Percentiles rank a stretch among this genome's conserved stretches.
Conservation (phyloP, 2,797 vertebrate genomes). For the Megaceryle alcyon region DNA sequence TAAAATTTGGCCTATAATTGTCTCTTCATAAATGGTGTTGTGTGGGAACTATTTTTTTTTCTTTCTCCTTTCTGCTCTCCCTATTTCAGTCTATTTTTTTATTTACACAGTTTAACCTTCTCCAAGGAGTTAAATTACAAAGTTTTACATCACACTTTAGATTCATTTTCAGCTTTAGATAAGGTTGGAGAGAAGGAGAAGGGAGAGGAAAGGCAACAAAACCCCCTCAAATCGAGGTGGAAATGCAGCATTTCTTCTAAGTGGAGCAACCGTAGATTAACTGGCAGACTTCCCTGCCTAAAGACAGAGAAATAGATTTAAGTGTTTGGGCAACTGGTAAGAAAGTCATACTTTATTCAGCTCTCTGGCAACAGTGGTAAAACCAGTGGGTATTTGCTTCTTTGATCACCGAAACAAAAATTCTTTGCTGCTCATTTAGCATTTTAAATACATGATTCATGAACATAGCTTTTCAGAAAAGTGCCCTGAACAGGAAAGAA, state of each 20-base stretch:
- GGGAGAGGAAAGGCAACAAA: background rate
- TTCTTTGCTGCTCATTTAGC: background rate
- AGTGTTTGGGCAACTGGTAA: background rate
- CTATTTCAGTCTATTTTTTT: background rate
- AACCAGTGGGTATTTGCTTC: constrained; percentile 30
- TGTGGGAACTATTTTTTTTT: background rate
- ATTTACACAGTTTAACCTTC: background rate
- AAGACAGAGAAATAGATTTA: background rate
- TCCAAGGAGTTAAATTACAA: background rate
- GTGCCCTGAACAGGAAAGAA: background rate
- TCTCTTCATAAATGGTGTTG: background rate
- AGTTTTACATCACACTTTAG: background rate
- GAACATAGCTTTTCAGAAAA: background rate
- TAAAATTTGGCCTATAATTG: background rate
- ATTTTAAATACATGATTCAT: background rate
- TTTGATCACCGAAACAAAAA: constrained; percentile 43
- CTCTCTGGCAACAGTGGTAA: constrained; percentile 9
- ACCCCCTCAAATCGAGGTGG: background rate
- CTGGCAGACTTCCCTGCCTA: background rate
- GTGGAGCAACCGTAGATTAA: background rate
- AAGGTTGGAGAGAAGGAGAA: background rate
- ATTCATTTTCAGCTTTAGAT: background rate
- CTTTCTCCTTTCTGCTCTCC: background rate
- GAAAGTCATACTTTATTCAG: background rate
- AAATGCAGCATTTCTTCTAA: background rate